Evolutionary conservation across 2,797 vertebrate species (phyloP).

Genomic region (Coilia nasus): DNA sequence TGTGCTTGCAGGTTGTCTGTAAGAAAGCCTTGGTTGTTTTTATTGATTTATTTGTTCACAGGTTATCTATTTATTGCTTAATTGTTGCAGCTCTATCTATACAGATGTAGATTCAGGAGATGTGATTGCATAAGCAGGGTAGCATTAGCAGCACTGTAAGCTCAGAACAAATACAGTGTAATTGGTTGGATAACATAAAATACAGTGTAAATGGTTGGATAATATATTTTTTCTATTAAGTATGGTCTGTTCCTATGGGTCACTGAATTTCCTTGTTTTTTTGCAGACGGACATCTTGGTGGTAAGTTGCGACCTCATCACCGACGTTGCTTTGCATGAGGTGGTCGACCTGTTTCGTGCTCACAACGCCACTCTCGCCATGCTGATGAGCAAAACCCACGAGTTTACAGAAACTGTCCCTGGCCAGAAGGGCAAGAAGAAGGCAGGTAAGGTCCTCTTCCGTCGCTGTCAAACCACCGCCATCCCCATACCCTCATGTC

Average conservation of each 20-base stretch:
- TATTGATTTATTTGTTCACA: too few species aligned
- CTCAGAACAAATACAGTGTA: too few species aligned
- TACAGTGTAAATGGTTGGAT: not conserved
- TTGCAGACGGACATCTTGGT: slow-evolving; percentile 91
- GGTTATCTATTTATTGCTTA: too few species aligned
- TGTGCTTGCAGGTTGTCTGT: too few species aligned
- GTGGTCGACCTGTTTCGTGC: slow-evolving; percentile 95
- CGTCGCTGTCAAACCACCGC: not conserved
- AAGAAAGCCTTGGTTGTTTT: too few species aligned
- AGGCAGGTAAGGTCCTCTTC: slow-evolving; percentile 78
- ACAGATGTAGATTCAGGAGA: not conserved
- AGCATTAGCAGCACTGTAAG: not conserved
- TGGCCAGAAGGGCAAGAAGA: slow-evolving; percentile 96
- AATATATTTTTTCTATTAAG: not conserved
- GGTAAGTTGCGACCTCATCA: slow-evolving; percentile 95
- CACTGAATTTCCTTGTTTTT: not conserved
- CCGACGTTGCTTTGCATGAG: slow-evolving; percentile 91
- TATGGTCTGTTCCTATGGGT: not conserved
- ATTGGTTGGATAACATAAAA: not conserved
- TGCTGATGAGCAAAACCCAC: slow-evolving; percentile 93
- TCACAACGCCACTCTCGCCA: slow-evolving; percentile 91
- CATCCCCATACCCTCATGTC: not conserved
- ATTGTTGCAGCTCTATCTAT: too few species aligned
- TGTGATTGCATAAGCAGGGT: not conserved
- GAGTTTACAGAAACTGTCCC: slow-evolving; percentile 88